Base-by-base conservation (phyloP, 1,140 invertebrate genomes). In the Drosophila micromelanica region DNA sequence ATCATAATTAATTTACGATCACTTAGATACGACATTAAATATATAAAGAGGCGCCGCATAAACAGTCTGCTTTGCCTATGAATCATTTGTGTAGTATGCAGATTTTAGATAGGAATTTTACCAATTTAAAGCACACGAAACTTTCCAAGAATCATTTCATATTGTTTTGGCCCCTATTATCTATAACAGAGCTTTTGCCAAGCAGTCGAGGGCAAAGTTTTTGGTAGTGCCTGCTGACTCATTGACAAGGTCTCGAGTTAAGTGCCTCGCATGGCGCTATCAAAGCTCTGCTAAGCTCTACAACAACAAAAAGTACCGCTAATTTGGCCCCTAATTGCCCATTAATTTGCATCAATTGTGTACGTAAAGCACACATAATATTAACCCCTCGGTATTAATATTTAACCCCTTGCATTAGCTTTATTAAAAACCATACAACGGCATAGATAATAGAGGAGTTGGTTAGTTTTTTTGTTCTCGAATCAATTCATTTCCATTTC, bases 291-390 rank as follows among this genome's bases (percentile, higher is more conserved):
- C 60, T 69, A 73, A 84, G 77, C 73, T 61, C 56, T 23, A 52
- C 62, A 78, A 69, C n/a, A n/a, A n/a, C n/a, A 69, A 72, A 35
- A 86, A 86, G 70, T 60, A 70, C 78, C 74, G 70, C 78, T 87
- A 85, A 85, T 85, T 87, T 85, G 56, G 65, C 82, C 63, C 65
- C 74, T 81, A 70, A 81, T 85, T 87, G 81, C 49, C 67, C 81
- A 72, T 85, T 80, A 75, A 80, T 87, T 85, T 85, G 78, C 80
- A 62, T 46, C 62, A 48, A 32, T 57, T 54, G 56, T 65, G 81
- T 77, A 68, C 81, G 54, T 38, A 51, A 9, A 11, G 46, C 45
- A 72, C 68, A 72, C 56, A 65, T 49, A 51, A 46, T 67, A 82
- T 86, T 77, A 85, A 13, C 59, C 70, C 70, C 68, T 48, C 59